Evolutionary conservation across 2,113 vertebrate species (phyloP).

Genomic region (Poecile atricapillus): DNA sequence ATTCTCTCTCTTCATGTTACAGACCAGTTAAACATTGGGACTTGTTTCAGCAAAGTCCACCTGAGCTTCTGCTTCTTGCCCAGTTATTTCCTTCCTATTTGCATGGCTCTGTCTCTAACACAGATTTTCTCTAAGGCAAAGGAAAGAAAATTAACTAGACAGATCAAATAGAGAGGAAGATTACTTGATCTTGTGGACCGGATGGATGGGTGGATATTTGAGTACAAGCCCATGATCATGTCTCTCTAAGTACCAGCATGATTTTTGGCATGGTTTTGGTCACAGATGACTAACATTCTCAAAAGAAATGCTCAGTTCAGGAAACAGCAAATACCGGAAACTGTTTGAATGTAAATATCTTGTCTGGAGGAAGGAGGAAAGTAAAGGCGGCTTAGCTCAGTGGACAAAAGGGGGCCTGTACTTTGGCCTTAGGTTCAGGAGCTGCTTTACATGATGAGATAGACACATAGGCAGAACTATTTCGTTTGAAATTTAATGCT

Average conservation of each 20-base stretch:
- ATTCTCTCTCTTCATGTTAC: neutral
- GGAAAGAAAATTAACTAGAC: neutral
- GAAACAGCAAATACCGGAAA: neutral
- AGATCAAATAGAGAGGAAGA: neutral
- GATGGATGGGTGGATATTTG: neutral
- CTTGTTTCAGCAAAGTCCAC: neutral
- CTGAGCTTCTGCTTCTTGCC: neutral
- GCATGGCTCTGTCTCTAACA: neutral
- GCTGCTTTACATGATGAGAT: neutral
- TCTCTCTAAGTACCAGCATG: neutral
- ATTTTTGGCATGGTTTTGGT: neutral
- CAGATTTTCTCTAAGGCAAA: neutral
- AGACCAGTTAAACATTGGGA: neutral
- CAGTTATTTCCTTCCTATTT: neutral
- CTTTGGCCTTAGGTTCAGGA: neutral
- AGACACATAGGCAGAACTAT: neutral
- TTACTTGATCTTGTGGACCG: neutral
- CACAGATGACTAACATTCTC: neutral
- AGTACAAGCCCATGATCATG: neutral
- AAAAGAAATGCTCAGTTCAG: neutral
- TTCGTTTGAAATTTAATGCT: neutral
- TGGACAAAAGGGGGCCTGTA: neutral
- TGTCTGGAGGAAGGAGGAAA: neutral
- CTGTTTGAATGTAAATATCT: neutral
- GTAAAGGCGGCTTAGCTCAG: neutral